Conservation (phyloP, 2,888 invertebrate species). For the Meandrusa payeni region DNA sequence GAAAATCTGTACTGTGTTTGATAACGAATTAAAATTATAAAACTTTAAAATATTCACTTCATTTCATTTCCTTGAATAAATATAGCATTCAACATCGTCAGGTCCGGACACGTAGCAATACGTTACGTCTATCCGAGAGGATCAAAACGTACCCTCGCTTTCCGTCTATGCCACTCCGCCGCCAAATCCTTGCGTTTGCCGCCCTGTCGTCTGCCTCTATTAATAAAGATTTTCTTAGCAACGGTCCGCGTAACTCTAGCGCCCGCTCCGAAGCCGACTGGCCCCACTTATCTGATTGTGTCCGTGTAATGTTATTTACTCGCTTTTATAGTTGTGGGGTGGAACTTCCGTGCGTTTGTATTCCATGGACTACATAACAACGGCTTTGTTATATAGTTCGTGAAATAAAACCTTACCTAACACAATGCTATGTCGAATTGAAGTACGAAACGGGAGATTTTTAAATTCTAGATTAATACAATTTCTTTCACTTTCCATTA, state of each 20-base stretch:
- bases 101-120: conserved; percentile 30
- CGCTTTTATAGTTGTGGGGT: conserved; percentile 37
- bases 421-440: too few relatives aligned
- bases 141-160: conserved; percentile 35
- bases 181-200: conserved; percentile 36
- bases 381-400: too few relatives aligned
- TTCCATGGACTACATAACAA: too few relatives aligned
- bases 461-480: too few relatives aligned
- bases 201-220: conserved; percentile 49
- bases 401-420: too few relatives aligned
- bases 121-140: conserved; percentile 35
- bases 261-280: conserved; percentile 27
- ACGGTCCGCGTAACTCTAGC: conserved; percentile 41
- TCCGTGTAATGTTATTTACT: conserved; percentile 57
- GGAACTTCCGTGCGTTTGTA: too few relatives aligned
- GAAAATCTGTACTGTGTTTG: too few relatives aligned
- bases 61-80: background rate
- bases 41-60: too few relatives aligned
- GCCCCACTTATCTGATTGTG: conserved; percentile 60
- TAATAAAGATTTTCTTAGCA: conserved; percentile 71
- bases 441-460: too few relatives aligned
- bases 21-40: too few relatives aligned
- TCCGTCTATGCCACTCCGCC: conserved; percentile 52
- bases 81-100: conserved; percentile 16
- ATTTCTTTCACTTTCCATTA: too few relatives aligned